Percentiles rank a stretch among this genome's conserved stretches.
phyloP scores from a whole-genome alignment of 2,888 invertebrate genomes.

The Drosophila neotestacea region DNA sequence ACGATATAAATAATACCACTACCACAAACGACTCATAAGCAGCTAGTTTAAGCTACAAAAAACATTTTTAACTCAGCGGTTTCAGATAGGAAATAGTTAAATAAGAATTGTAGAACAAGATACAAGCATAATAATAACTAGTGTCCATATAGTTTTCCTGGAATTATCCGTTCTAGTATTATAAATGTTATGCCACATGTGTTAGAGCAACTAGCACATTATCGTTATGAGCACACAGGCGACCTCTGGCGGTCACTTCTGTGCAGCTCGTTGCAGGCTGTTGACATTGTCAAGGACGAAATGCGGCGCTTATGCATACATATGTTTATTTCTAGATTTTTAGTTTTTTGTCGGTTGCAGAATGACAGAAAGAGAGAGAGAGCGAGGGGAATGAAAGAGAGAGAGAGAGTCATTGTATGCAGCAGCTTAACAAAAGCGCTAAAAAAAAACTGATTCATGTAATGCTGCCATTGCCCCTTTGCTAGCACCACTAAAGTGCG shows the following conservation, averaged over 20 bases:
- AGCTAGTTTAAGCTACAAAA: no score
- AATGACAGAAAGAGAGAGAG: neutral
- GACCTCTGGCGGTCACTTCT: constrained; percentile 62
- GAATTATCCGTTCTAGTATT: neutral
- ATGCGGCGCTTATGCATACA: constrained; percentile 43
- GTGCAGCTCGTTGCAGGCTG: constrained; percentile 52
- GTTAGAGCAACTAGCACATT: constrained; percentile 4
- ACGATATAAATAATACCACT: neutral
- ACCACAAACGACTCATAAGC: neutral
- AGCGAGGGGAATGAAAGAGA: neutral
- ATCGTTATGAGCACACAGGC: constrained; percentile 24
- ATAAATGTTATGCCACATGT: neutral
- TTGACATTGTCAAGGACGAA: constrained; percentile 73
- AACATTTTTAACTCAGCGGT: no score
- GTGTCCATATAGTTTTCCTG: no score
- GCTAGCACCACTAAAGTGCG: constrained; percentile 22
- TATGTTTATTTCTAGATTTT: constrained; percentile 44
- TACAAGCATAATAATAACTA: no score
- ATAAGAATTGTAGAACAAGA: no score
- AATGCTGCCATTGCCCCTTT: neutral
- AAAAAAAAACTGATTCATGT: constrained; percentile 37
- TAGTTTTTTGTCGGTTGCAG: constrained; percentile 4
- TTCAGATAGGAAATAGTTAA: no score
- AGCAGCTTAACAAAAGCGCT: constrained; percentile 29
- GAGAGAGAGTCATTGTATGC: constrained; percentile 6